Base-by-base conservation (phyloP, 2,888 invertebrate species). In the Leptopilina drosophilae region DNA sequence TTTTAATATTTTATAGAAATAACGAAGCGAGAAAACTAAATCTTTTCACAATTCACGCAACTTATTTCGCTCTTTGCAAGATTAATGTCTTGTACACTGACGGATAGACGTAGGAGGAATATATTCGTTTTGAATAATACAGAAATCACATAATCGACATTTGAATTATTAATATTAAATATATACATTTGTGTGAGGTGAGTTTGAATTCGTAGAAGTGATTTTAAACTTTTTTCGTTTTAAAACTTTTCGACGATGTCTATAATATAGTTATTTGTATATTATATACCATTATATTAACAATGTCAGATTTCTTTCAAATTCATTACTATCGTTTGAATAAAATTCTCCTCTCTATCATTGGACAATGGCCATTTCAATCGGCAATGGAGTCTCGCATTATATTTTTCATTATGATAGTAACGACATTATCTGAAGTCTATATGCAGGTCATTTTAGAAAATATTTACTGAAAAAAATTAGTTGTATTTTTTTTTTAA, bases 291-390 rank as follows among this genome's bases (percentile, higher is more conserved):
- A 49, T 53, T 49, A 3, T 42, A 8, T 8, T 42, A 42, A 42
- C 20, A 53, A 69, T 69, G 69, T 14, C 20, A 53, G 69, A 69
- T 11, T 15, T 69, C 26, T 69, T 46, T 69, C 46, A 53, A 49
- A 69, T 49, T 12, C 42, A 15, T 69, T 49, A 69, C 15, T 69
- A 69, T 14, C 11, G 20, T 26, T 12, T 69, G n/a, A 69, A 69
- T 69, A 69, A 49, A 49, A 53, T 69, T 53, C 14, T 69, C 12
- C 26, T 53, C 20, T 69, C 69, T 14, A 26, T 69, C 1, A 26
- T 69, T 26, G 69, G 69, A 69, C 53, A 49, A 69, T 69, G 53
- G 69, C 69, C 69, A 7, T 46, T 69, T 69, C 69, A 69, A 33
- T 53, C 69, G 0, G 8, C 20, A 5, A 53, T 2, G 2, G 49